phyloP scores from a whole-genome alignment of 2,888 invertebrate genomes.

The Unio pictorum region DNA sequence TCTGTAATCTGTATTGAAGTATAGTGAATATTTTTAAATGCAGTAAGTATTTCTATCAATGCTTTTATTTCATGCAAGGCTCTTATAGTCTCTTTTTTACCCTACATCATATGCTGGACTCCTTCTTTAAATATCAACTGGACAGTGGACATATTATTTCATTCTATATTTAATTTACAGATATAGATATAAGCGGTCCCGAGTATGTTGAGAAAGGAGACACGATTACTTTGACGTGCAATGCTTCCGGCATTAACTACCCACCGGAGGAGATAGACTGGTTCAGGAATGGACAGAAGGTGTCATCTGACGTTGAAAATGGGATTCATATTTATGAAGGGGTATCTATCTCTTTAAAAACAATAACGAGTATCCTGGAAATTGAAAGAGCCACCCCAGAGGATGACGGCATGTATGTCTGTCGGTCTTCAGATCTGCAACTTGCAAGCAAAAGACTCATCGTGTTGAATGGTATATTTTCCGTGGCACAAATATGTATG shows the following conservation, averaged over 20 bases:
- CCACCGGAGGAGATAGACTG: slow-evolving; percentile 65
- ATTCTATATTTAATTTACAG: slow-evolving; percentile 32
- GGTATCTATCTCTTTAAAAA: slow-evolving; percentile 35
- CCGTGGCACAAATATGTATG: too few relatives aligned
- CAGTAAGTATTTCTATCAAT: too few relatives aligned
- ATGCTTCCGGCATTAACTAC: slow-evolving; percentile 63
- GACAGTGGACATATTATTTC: too few relatives aligned
- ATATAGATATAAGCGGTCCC: slow-evolving; percentile 55
- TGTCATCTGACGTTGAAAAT: slow-evolving; percentile 37
- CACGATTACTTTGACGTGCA: slow-evolving; percentile 55
- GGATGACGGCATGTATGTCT: slow-evolving; percentile 51
- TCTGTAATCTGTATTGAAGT: too few relatives aligned
- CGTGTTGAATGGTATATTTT: slow-evolving; percentile 45
- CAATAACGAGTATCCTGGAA: slow-evolving; percentile 45
- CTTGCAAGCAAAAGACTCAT: slow-evolving; percentile 47
- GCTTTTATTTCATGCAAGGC: too few relatives aligned
- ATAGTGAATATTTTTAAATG: too few relatives aligned
- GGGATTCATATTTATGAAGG: slow-evolving; percentile 39
- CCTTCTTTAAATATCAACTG: too few relatives aligned
- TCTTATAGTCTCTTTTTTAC: too few relatives aligned
- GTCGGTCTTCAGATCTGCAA: slow-evolving; percentile 44
- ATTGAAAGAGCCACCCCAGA: slow-evolving; percentile 38
- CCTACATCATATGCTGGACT: too few relatives aligned
- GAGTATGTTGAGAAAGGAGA: slow-evolving; percentile 62
- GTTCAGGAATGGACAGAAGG: slow-evolving; percentile 62